Evolutionary conservation across 2,888 invertebrate species (phyloP).

Genomic region (Drosophila recens): DNA sequence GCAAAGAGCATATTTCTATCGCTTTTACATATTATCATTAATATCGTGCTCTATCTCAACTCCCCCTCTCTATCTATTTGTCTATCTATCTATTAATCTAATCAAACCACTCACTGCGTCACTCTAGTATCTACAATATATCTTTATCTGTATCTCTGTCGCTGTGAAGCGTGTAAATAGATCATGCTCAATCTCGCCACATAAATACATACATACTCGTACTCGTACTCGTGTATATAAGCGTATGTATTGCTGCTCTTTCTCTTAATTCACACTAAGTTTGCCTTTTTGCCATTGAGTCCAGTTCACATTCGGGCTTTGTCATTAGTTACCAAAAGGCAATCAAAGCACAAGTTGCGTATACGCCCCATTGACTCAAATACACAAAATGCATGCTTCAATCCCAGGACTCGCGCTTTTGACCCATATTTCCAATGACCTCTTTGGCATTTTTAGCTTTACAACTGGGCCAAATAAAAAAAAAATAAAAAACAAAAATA

Average conservation of each 20-base stretch:
- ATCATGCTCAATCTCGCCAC: conserved; percentile 46
- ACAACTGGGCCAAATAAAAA: neutral
- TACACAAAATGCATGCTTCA: conserved; percentile 2
- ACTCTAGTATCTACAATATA: conserved; percentile 14
- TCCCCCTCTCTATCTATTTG: conserved; percentile 25
- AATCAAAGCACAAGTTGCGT: conserved; percentile 37
- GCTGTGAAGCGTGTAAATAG: conserved; percentile 62
- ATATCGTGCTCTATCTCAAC: conserved; percentile 28
- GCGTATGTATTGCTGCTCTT: conserved; percentile 1
- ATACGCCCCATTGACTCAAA: conserved; percentile 38
- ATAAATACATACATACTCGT: neutral
- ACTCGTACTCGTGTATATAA: conserved; percentile 10
- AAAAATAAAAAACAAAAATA: neutral
- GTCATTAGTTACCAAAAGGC: conserved; percentile 17
- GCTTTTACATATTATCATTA: conserved; percentile 72
- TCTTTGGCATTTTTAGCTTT: conserved; percentile 13
- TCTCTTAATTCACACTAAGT: neutral
- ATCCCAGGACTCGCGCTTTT: conserved; percentile 41
- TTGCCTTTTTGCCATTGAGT: too few species aligned
- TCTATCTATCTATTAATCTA: conserved; percentile 43
- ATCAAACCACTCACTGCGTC: conserved; percentile 36
- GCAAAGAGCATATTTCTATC: conserved; percentile 59
- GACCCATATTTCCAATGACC: conserved; percentile 62
- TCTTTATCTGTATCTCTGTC: conserved; percentile 9
- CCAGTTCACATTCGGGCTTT: conserved; percentile 11